These are phyloP conservation scores for Troglohyphantes excavatus DNA, from an alignment of 2,888 invertebrate species.

Conservation along the genomic window DNA sequence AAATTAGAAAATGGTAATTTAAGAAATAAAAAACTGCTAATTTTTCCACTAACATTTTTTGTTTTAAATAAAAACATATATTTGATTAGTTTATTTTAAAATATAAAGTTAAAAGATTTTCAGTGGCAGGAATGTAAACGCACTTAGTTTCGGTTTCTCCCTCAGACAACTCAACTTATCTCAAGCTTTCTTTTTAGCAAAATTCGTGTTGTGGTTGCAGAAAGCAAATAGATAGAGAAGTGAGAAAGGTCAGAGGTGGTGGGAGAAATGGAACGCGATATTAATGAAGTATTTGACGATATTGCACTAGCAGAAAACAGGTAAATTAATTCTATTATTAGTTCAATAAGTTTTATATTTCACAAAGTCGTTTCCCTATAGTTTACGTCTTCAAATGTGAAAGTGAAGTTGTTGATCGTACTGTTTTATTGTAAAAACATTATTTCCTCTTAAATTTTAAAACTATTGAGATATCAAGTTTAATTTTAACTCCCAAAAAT, in stretches of 20 bases:
- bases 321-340: constrained; percentile 43
- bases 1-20: not conserved
- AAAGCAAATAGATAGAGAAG: constrained; percentile 8
- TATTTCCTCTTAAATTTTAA: no score
- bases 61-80: not conserved
- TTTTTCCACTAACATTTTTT: no score
- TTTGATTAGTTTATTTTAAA: not conserved
- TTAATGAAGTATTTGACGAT: constrained; percentile 80
- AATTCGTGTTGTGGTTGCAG: not conserved
- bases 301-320: constrained; percentile 80
- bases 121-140: no score
- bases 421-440: no score
- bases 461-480: no score
- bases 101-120: not conserved
- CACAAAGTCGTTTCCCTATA: no score
- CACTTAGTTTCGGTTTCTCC: constrained; percentile 30
- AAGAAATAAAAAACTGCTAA: no score
- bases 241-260: constrained; percentile 75
- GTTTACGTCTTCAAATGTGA: no score
- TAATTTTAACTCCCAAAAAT: no score
- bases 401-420: no score
- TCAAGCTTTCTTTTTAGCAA: constrained; percentile 4
- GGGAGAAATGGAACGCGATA: constrained; percentile 77
- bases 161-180: constrained; percentile 34
- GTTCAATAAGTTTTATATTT: no score